These are phyloP conservation scores for Notoglanidium macrostoma DNA, from an alignment of 2,797 vertebrate species.

Conservation along the genomic window DNA sequence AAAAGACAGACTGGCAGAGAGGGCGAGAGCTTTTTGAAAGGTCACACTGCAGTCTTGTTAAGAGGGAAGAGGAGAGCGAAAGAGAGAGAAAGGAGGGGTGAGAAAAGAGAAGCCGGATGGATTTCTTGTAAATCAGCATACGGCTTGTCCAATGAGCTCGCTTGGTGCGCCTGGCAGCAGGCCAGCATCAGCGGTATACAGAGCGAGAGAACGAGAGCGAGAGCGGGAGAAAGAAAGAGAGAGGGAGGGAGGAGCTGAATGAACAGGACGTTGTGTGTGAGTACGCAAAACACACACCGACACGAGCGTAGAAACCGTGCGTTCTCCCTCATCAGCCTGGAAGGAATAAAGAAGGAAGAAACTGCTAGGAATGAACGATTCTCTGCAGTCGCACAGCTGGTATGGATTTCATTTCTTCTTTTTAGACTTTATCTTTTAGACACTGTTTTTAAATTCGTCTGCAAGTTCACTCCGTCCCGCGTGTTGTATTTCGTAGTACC, in stretches of 20 bases:
- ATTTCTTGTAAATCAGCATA: slow-evolving; percentile 82
- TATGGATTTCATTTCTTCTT: slow-evolving; percentile 51
- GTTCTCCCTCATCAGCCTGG: neutral
- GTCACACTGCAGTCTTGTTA: slow-evolving; percentile 39
- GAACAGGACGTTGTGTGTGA: slow-evolving; percentile 46
- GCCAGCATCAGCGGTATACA: slow-evolving; percentile 59
- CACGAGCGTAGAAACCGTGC: neutral
- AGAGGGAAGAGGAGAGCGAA: slow-evolving; percentile 21
- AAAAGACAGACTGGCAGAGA: slow-evolving; percentile 43
- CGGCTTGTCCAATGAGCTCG: slow-evolving; percentile 63
- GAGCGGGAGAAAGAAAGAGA: slow-evolving; percentile 38
- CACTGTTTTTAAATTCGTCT: slow-evolving; percentile 53
- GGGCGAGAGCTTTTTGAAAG: slow-evolving; percentile 26
- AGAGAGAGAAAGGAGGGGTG: slow-evolving; percentile 38
- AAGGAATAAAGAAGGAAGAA: slow-evolving; percentile 3
- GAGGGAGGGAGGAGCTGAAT: slow-evolving; percentile 52
- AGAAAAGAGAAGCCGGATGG: slow-evolving; percentile 72
- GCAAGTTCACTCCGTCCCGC: slow-evolving; percentile 49
- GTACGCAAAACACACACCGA: slow-evolving; percentile 18
- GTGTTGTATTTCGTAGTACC: slow-evolving; percentile 23
- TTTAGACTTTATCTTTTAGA: slow-evolving; percentile 49
- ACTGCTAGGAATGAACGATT: slow-evolving; percentile 19
- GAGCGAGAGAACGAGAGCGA: slow-evolving; percentile 42
- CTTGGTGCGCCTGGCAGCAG: slow-evolving; percentile 53
- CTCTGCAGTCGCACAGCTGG: slow-evolving; percentile 53